A percentile compares a stretch with the other conserved stretches of the same genome.
These are phyloP conservation scores for Calameuta idolon DNA, from an alignment of 2,888 invertebrate genomes.

Conservation along the genomic window DNA sequence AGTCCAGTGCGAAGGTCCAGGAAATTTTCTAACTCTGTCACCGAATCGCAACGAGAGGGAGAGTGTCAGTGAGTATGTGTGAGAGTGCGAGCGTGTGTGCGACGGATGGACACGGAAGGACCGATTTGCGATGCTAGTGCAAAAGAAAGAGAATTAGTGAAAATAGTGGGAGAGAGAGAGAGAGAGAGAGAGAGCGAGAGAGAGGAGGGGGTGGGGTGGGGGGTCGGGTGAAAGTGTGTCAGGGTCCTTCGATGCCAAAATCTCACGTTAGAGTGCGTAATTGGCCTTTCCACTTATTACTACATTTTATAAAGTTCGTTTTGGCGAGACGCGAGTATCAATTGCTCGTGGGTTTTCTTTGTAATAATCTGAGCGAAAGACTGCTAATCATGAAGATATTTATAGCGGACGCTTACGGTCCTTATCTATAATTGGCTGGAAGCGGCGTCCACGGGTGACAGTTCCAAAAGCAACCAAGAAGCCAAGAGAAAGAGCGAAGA, in stretches of 20 bases:
- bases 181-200: not conserved
- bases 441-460: no score
- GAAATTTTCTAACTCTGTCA: no score
- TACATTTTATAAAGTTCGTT: not conserved
- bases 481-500: no score
- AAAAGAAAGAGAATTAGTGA: not conserved
- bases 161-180: not conserved
- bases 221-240: not conserved
- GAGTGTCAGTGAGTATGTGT: no score
- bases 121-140: no score
- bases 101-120: not conserved
- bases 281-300: not conserved
- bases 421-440: slow-evolving; percentile 1
- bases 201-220: not conserved
- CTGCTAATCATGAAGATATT: slow-evolving; percentile 5
- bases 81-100: not conserved
- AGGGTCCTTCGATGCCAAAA: slow-evolving; percentile 8
- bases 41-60: no score
- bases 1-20: no score
- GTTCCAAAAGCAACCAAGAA: no score
- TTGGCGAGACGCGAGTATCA: not conserved
- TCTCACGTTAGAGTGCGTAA: no score
- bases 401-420: slow-evolving; percentile 5
- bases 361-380: slow-evolving; percentile 6
- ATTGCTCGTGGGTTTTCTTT: not conserved